Conservation (phyloP, 2,797 vertebrate species). For the Neosilurus hyrtlii region DNA sequence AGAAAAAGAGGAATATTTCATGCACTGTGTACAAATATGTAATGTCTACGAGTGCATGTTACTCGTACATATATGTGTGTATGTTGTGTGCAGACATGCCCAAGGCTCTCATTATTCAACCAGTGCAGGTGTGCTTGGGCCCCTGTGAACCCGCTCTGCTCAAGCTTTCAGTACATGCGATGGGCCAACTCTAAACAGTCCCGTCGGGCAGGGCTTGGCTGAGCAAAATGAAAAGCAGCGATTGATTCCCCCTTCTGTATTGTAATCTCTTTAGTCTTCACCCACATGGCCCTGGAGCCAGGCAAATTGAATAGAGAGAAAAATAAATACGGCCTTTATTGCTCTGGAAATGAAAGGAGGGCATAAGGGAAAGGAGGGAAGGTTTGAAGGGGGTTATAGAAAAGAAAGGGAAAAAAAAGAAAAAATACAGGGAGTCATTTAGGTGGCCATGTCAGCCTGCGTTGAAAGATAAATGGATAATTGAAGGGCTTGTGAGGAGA, state of each 20-base stretch:
- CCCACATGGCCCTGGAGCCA: slow-evolving; percentile 62
- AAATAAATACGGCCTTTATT: slow-evolving; percentile 72
- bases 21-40: neutral
- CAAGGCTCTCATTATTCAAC: slow-evolving; percentile 25
- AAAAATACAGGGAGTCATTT: slow-evolving; percentile 43
- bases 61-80: neutral
- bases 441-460: slow-evolving; percentile 57
- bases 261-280: slow-evolving; percentile 68
- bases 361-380: neutral
- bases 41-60: neutral
- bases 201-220: slow-evolving; percentile 45
- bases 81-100: neutral
- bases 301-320: slow-evolving; percentile 66
- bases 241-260: slow-evolving; percentile 71
- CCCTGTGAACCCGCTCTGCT: slow-evolving; percentile 35
- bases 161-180: slow-evolving; percentile 48
- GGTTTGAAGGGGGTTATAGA: slow-evolving; percentile 5
- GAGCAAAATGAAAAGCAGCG: slow-evolving; percentile 63
- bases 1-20: neutral
- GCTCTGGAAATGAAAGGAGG: slow-evolving; percentile 61
- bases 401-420: slow-evolving; percentile 18
- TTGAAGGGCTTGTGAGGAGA: slow-evolving; percentile 56
- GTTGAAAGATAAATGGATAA: slow-evolving; percentile 68
- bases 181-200: slow-evolving; percentile 58
- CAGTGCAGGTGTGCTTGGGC: slow-evolving; percentile 51